These are phyloP conservation scores for Promerops cafer DNA, from an alignment of 2,113 vertebrate species.

Conservation along the genomic window DNA sequence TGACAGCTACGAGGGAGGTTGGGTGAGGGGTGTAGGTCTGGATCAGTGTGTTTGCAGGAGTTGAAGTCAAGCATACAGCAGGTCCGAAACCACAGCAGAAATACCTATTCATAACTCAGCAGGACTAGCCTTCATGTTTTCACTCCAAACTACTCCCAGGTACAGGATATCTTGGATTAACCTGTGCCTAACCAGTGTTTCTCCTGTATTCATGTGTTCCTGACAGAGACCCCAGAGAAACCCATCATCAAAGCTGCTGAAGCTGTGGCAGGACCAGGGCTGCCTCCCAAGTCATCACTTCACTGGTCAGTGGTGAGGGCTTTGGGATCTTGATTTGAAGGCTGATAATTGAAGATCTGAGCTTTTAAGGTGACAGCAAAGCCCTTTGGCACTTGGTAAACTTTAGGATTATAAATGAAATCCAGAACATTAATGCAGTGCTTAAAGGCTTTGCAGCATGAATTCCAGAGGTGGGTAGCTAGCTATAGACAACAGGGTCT, in stretches of 20 bases:
- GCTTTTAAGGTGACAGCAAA: neutral
- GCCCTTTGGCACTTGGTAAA: neutral
- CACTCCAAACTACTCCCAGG: neutral
- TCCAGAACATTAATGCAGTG: neutral
- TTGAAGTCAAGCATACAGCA: neutral
- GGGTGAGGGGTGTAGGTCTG: neutral
- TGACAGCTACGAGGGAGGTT: neutral
- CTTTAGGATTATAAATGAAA: neutral
- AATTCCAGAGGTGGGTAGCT: neutral
- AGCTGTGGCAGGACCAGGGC: neutral
- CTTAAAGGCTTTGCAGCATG: neutral
- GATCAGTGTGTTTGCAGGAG: neutral
- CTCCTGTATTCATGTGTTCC: neutral
- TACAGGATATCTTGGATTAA: neutral
- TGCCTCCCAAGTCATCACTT: neutral
- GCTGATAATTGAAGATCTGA: neutral
- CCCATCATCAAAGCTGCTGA: neutral
- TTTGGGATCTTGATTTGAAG: neutral
- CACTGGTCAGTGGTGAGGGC: neutral
- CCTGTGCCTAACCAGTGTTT: neutral
- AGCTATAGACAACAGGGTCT: neutral
- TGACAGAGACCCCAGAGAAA: neutral
- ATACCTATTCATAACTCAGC: neutral
- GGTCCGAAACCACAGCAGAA: neutral
- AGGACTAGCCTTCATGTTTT: neutral